Evolutionary conservation across 64 coral and sea anemone genomes (phyloP).

Genomic region (Pocillopora verrucosa): DNA sequence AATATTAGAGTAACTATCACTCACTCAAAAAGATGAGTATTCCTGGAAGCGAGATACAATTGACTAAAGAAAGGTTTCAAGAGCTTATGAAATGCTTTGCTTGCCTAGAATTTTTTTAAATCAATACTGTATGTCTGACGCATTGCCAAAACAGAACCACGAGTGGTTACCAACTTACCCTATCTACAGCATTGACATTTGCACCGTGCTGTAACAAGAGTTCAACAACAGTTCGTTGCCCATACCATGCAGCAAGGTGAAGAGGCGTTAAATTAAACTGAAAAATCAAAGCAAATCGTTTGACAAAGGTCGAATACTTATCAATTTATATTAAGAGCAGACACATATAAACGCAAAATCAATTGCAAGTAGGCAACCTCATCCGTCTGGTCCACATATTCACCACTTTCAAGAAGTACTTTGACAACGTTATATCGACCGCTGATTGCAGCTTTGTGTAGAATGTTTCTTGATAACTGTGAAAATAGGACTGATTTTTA

Average conservation of each 20-base stretch:
- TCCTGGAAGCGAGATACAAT: no score
- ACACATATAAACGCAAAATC: background rate
- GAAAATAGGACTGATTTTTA: no score
- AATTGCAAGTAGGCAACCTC: background rate
- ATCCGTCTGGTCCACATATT: background rate
- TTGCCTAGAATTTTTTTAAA: no score
- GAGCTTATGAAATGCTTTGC: no score
- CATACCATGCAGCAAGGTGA: slow-evolving; percentile 19
- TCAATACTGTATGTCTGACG: no score
- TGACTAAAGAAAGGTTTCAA: no score
- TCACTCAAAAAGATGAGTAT: no score
- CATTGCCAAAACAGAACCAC: no score
- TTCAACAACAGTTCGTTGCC: background rate
- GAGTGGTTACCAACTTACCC: background rate
- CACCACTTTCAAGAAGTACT: background rate
- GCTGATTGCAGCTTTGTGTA: background rate
- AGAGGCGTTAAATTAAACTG: background rate
- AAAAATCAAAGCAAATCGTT: background rate
- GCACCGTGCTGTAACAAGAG: background rate
- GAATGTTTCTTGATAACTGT: background rate
- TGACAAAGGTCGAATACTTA: no score
- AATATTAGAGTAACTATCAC: no score
- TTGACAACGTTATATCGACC: background rate
- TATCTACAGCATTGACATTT: slow-evolving; percentile 3
- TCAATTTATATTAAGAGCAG: no score